Evolutionary conservation across 2,797 vertebrate genomes (phyloP), one percentile per base, ranked within the genome.

Genomic region (Pseudochirops corinnae): DNA sequence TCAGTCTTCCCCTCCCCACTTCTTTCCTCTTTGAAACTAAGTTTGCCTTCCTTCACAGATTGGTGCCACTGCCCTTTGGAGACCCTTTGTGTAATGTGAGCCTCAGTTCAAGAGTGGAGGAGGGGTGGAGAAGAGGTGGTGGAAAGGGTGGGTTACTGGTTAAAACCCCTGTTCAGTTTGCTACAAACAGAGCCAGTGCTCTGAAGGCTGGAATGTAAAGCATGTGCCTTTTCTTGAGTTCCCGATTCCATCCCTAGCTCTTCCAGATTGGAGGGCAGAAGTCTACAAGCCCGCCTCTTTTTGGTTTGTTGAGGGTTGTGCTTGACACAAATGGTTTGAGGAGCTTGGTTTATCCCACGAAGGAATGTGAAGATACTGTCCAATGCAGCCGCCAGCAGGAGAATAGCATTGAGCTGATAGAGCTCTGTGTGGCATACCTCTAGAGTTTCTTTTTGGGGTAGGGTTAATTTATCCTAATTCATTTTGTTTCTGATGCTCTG

Each of bases 181-280:
- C 74, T 87, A 21, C 56, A 46, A 28, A 60, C 56, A 93, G 95
- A 91, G 56, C 52, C 33, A 94, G 94, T 90, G 55, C 91, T 97
- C 92, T 96, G 91, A 93, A 94, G 96, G 50, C 92, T 97, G 98
- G 97, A 98, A 98, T 98, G 98, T 82, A 93, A 97, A 97, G 46
- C 94, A 97, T 97, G 74, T 50, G 74, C 74, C 39, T 87, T 87
- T 87, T 87, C 74, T 50, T 50, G 74, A 87, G 74, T 87, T 87
- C 74, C 74, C 7, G 39, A 87, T 50, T 50, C 91, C 55, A 96
- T 96, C 93, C 96, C 92, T 53, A 39, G 90, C 55, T 96, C 94
- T 55, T 92, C 67, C 90, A 60, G 50, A 87, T 91, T 0, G 1
- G 90, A 91, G 5, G 97, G 91, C 92, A 94, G 33, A 91, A 93